phyloP scores from a whole-genome alignment of 2,888 invertebrate genomes.

The Yponomeuta cagnagella region DNA sequence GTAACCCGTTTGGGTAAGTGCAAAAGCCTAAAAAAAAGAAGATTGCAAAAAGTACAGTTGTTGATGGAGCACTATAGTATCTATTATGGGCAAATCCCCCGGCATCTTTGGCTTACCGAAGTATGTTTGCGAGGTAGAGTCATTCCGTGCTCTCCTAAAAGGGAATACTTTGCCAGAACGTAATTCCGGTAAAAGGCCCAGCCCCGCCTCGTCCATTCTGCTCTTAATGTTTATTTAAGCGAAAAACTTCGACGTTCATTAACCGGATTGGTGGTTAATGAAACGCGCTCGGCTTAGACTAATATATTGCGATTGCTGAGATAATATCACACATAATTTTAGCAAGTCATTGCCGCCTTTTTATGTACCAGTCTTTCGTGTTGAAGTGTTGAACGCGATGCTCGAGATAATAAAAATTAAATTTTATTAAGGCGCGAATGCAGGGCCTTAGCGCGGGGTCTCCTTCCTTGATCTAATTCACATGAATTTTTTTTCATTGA shows the following conservation, averaged over 20 bases:
- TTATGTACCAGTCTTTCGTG: slow-evolving; percentile 55
- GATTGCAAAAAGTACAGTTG: background rate
- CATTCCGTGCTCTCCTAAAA: slow-evolving; percentile 43
- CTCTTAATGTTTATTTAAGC: slow-evolving; percentile 69
- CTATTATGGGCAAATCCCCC: slow-evolving; percentile 8
- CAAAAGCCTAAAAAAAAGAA: background rate
- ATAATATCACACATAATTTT: slow-evolving; percentile 63
- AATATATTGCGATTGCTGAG: slow-evolving; percentile 33
- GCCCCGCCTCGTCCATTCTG: slow-evolving; percentile 50
- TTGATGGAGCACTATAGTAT: slow-evolving; percentile 7
- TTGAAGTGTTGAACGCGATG: slow-evolving; percentile 52
- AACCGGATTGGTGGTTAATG: slow-evolving; percentile 62
- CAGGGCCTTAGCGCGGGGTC: slow-evolving; percentile 20
- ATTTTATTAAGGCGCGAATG: slow-evolving; percentile 40
- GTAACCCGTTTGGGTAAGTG: no score
- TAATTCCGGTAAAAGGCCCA: slow-evolving; percentile 67
- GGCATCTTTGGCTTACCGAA: slow-evolving; percentile 20
- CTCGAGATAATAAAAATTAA: slow-evolving; percentile 43
- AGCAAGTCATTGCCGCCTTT: slow-evolving; percentile 52
- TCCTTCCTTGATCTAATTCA: background rate
- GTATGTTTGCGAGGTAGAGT: slow-evolving; percentile 32
- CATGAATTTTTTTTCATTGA: background rate
- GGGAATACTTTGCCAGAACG: slow-evolving; percentile 57
- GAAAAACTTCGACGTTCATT: slow-evolving; percentile 66
- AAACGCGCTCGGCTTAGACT: slow-evolving; percentile 51